Evolutionary conservation across 2,797 vertebrate genomes (phyloP).

Genomic region (Tenualosa thibaudeaui): DNA sequence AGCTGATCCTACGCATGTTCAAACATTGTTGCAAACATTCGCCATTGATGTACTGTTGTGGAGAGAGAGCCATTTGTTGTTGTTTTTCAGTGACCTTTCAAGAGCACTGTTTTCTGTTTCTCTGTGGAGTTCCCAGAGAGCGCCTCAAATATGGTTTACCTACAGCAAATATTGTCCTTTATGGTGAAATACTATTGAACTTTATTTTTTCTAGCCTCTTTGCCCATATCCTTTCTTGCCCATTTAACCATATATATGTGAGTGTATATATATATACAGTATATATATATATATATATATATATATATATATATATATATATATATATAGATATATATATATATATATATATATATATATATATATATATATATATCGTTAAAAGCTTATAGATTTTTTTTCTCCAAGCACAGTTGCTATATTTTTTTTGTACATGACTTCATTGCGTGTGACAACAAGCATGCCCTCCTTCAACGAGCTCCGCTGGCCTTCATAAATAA

Average conservation of each 20-base stretch:
- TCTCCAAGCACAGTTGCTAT: neutral
- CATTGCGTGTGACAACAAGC: conserved; percentile 71
- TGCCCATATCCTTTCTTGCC: neutral
- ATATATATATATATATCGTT: too few species aligned
- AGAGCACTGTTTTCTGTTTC: neutral
- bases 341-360: neutral
- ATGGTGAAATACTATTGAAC: neutral
- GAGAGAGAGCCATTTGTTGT: neutral
- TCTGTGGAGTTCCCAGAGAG: neutral
- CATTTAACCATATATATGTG: neutral
- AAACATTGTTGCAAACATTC: neutral
- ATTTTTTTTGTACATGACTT: too few species aligned
- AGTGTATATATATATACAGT: neutral
- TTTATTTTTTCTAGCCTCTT: neutral
- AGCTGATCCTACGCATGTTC: neutral
- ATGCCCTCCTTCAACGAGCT: conserved; percentile 68
- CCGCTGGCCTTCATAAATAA: conserved; percentile 86
- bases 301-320: neutral
- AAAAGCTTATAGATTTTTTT: neutral
- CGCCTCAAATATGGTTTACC: neutral
- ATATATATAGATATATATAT: too few species aligned
- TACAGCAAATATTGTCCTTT: neutral
- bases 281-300: too few species aligned
- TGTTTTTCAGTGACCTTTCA: neutral
- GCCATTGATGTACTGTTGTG: neutral